Base-by-base conservation (phyloP, 2,888 invertebrate genomes). In the Rapana venosa region DNA sequence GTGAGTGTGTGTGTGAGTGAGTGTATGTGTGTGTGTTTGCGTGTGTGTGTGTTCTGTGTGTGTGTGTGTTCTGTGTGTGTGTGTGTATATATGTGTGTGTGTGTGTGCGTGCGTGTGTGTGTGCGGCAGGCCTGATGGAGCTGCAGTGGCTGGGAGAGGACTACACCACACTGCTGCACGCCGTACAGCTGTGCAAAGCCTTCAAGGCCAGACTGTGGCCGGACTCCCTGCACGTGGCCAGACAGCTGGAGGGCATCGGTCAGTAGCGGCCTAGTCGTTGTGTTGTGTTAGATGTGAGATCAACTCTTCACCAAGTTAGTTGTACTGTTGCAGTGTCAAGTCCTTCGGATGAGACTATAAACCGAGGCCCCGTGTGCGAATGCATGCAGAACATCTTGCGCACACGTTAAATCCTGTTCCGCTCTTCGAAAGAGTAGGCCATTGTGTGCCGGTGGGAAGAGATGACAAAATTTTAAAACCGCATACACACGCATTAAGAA, bases 151-250 rank as follows among this genome's bases (percentile, higher is more conserved):
- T 97, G 96, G 95, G 96, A 96, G 89, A 97, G 30, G 92, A 95
- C 81, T 96, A 94, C 90, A 93, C 94, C 74, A 92, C 97, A 0
- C 96, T 97, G 26, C 94, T 97, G 8, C 97, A 97, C 95, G 96
- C 97, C 0, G 95, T 97, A 36, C 96, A 97, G 58, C 96, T 98
- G 89, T 96, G 97, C 13, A 98, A 98, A 96, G 97, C 98, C 94
- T 96, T 98, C 91, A 94, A 96, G 58, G 97, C 97, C 0, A 97
- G 97, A 93, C 96, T 98, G 83, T 98, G 98, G 98, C 98, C 98
- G 94, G 97, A 98, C 95, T 98, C 98, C 0, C 96, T 96, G 1
- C 97, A 97, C 95, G 97, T 98, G 36, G 97, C 97, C 91, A 97
- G 97, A 93, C 98, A 98, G 95, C 96, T 98, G 87, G 97, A 97